Base-by-base conservation (phyloP, 2,888 invertebrate genomes). In the Tuberolachnus salignus region DNA sequence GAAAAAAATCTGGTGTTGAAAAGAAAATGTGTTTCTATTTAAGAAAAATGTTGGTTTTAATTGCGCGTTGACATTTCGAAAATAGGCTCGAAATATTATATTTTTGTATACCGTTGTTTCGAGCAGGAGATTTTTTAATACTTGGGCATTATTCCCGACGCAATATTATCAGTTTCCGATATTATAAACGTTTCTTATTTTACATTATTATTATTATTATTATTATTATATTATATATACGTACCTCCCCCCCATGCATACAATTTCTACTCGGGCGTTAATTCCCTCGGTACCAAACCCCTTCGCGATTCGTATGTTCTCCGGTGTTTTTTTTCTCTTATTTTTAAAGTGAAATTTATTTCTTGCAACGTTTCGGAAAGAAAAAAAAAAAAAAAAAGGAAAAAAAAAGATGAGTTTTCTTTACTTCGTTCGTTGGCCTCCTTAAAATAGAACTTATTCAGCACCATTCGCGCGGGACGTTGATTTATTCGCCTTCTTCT, bases 401-500 rank as follows among this genome's bases (percentile, higher is more conserved):
- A 34, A 34, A 34, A 34, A 78, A 59, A 67, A 78, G 59, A 78
- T 61, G 69, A 78, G 67, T 69, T 78, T 69, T 66, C 66, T 55
- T 67, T 74, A 74, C 59, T 34, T 59, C 23, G 19, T 55, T 61
- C 67, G 42, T 57, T 46, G 19, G 57, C 59, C 69, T 59, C 42
- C 69, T 59, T 69, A 69, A 78, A 78, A 78, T 78, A 78, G 59
- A 78, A 78, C 78, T 69, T 78, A 78, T 67, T 69, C 78, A 69
- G 78, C 67, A 59, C 78, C 78, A 51, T 78, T 78, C 78, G 78
- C 78, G 78, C 51, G 49, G 55, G 78, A 78, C 78, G 78, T 78
- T 78, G 78, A 78, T 78, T 78, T 78, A 78, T 78, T 78, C 78
- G 78, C 78, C 34, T 78, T 78, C 69, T 69, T 69, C 67, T 78